Evolutionary conservation across 64 coral and sea anemone genomes (phyloP).

Genomic region (Hydrozoanthus tunicans): DNA sequence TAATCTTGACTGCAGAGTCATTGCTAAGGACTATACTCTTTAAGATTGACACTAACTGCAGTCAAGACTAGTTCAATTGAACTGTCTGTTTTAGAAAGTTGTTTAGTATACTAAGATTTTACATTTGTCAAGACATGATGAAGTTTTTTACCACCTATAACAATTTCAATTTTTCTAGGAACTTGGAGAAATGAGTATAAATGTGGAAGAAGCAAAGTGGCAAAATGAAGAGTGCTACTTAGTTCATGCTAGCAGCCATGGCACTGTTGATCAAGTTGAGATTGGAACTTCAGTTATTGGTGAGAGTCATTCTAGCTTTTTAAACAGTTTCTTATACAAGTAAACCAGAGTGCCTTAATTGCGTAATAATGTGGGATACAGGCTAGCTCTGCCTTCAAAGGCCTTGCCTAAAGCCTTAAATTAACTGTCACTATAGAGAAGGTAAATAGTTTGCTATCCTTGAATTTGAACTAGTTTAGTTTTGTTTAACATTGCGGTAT

Average conservation of each 20-base stretch:
- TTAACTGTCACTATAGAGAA: no score
- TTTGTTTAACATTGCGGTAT: no score
- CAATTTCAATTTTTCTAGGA: constrained; percentile 47
- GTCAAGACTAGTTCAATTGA: no score
- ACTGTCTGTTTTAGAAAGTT: no score
- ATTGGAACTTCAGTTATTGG: constrained; percentile 92
- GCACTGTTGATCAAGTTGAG: constrained; percentile 73
- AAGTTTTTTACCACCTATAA: no score
- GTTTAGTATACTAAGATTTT: no score
- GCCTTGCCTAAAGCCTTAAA: background rate
- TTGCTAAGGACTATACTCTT: no score
- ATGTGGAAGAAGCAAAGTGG: constrained; percentile 77
- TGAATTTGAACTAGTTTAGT: no score
- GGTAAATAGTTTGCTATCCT: no score
- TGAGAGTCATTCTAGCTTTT: background rate
- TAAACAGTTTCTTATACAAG: background rate
- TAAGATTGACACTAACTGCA: no score
- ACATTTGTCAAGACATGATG: no score
- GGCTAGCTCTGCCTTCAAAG: background rate
- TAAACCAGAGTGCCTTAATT: background rate
- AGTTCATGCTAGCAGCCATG: constrained; percentile 92
- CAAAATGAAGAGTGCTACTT: constrained; percentile 69
- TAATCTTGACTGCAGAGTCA: no score
- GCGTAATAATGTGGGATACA: background rate
- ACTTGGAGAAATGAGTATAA: constrained; percentile 91